Base-by-base conservation (phyloP, 2,888 invertebrate genomes). In the Clepsis dumicolana region DNA sequence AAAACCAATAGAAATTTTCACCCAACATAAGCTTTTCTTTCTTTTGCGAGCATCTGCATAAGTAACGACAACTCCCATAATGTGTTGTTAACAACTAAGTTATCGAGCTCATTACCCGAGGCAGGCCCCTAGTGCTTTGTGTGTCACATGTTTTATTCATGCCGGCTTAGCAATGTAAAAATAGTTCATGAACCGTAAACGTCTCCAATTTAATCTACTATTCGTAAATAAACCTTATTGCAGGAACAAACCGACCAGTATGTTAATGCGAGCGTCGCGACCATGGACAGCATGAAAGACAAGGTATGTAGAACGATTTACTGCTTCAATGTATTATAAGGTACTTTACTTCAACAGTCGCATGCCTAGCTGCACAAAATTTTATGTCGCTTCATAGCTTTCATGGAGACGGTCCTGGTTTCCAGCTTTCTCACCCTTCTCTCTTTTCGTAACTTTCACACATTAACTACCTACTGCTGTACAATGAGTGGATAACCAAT, bases 191-290 rank as follows among this genome's bases (percentile, higher is more conserved):
- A 56, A 52, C 53, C 61, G 63, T 65, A 50, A 73, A 72, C 65
- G 38, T 21, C 59, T 24, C 60, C 59, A 57, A 38, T 68, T 71
- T 57, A 57, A 61, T 56, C 24, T 27, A 44, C 5, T 38, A 60
- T 65, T 72, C 70, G 75, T 73, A 74, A 72, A 72, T 71, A 70
- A 71, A 70, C 65, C 70, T 75, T 72, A 59, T 77, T 72, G 72
- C 95, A 97, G 91, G 95, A 95, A 76, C 96, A 96, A 84, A 97
- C 97, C 8, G 96, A 96, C 77, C 93, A 94, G 61, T 97, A 97
- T 82, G 96, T 97, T 12, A 98, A 97, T 82, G 97, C 96, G 65
- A 97, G 97, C 35, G 91, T 96, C 41, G 94, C 94, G 52, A 96
- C 96, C 0, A 96, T 98, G 96, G 96, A 95, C 79, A 95, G 94